Conservation (phyloP, 1,140 invertebrate genomes). For the Drosophila pectinifera region DNA sequence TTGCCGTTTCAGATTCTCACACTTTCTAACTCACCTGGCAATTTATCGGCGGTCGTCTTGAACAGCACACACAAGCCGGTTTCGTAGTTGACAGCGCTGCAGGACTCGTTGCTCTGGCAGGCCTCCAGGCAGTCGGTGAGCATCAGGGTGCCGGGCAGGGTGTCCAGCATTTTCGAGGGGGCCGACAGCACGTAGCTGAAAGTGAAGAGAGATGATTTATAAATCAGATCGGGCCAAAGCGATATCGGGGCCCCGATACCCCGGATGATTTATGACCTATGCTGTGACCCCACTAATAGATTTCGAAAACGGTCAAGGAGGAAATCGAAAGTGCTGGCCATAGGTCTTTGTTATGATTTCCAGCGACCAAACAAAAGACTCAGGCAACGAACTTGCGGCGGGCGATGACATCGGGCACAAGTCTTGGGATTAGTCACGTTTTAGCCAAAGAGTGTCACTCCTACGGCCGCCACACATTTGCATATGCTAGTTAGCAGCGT, state of each 20-base stretch:
- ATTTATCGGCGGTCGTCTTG: conserved; percentile 93
- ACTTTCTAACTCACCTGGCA: conserved; percentile 90
- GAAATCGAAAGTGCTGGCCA: conserved; percentile 47
- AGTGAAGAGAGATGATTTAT: conserved; percentile 48
- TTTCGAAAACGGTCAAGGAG: conserved; percentile 4
- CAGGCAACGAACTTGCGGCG: conserved; percentile 50
- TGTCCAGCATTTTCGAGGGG: conserved; percentile 94
- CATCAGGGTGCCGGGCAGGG: conserved; percentile 95
- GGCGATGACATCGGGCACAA: conserved; percentile 58
- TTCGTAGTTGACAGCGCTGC: conserved; percentile 97
- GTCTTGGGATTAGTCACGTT: conserved; percentile 73
- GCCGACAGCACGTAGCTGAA: conserved; percentile 94
- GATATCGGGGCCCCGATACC: not conserved
- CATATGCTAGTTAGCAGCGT: conserved; percentile 34
- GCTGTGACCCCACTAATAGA: conserved; percentile 12
- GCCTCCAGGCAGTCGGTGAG: conserved; percentile 96
- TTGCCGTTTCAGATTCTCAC: conserved; percentile 67
- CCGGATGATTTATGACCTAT: conserved; percentile 25
- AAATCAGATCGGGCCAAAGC: conserved; percentile 30
- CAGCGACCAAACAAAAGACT: conserved; percentile 55
- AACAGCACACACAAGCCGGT: conserved; percentile 97
- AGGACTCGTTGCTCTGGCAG: conserved; percentile 95
- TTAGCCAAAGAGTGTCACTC: conserved; percentile 44
- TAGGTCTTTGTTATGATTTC: conserved; percentile 20
- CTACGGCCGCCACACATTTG: conserved; percentile 52